Evolutionary conservation across 2,888 invertebrate genomes (phyloP), one percentile per base, ranked within the genome.

Genomic region (Plutella xylostella): DNA sequence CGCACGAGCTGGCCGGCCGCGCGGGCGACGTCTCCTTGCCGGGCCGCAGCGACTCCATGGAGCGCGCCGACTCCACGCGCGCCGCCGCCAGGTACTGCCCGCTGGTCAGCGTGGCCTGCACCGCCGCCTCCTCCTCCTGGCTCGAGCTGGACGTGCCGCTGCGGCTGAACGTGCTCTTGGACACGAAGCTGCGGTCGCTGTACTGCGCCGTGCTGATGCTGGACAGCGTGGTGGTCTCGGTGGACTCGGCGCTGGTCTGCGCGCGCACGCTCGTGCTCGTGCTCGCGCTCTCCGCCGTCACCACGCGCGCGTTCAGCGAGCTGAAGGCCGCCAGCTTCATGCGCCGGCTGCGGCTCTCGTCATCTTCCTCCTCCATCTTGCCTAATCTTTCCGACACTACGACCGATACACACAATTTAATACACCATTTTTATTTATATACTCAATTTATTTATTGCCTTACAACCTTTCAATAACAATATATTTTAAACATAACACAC

Each of bases 21-120:
- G 86, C 86, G 43, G 87, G 85, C 20, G 83, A 79, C 31, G 80
- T 66, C 51, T 87, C 87, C 55, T 83, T 83, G 46, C 84, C 76
- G 43, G 86, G 86, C 59, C 90, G 82, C 55, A 90, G 83, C 58
- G 89, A 89, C 63, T 91, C 91, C 90, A 91, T 91, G 19, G 90
- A 90, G 47, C 88, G 85, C 41, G 89, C 87, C 1, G 87, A 85
- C 63, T 88, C 87, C 6, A 86, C 86, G 48, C 86, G 71, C 17
- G 80, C 72, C 1, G 87, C 86, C 7, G 77, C 83, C 47, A 88
- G 64, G 57, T 85, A 87, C 51, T 87, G 86, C 15, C 85, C 85
- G 50, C 76, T 74, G 28, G 85, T 72, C 45, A 74, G 64, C 3
- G 73, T 72, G 15, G 68, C 74, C 47, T 75, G 80, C 54, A 87